phyloP scores from a whole-genome alignment of 2,113 vertebrate species.

The Vicugna pacos region DNA sequence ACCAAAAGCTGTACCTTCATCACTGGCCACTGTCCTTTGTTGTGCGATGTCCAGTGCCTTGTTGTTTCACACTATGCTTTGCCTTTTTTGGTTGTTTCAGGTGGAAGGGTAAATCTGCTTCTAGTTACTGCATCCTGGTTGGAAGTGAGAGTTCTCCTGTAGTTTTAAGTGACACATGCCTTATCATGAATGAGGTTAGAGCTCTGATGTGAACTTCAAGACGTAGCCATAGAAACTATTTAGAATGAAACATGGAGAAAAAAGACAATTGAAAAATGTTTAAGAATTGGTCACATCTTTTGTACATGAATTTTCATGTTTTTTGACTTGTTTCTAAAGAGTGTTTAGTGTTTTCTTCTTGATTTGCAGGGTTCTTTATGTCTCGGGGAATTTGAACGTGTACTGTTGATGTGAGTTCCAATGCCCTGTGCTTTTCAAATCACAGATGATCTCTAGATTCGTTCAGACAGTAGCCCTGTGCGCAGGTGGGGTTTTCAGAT shows the following conservation, averaged over 20 bases:
- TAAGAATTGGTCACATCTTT: background rate
- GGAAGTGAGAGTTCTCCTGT: background rate
- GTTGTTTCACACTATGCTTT: background rate
- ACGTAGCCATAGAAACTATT: background rate
- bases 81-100: background rate
- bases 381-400: background rate
- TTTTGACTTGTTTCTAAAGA: background rate
- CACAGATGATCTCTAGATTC: background rate
- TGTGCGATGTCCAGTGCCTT: background rate
- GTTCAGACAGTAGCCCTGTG: background rate
- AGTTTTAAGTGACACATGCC: background rate
- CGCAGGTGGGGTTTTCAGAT: background rate
- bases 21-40: background rate
- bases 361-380: background rate
- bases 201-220: background rate
- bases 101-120: background rate
- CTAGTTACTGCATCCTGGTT: background rate
- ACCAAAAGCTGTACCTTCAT: background rate
- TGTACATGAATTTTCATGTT: background rate
- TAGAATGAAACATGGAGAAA: background rate
- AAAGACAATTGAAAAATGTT: background rate
- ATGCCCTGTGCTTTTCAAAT: background rate
- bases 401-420: background rate
- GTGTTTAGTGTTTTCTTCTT: background rate
- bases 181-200: background rate